phyloP scores from a whole-genome alignment of 1,140 invertebrate genomes.

The Scylla paramamosain region DNA sequence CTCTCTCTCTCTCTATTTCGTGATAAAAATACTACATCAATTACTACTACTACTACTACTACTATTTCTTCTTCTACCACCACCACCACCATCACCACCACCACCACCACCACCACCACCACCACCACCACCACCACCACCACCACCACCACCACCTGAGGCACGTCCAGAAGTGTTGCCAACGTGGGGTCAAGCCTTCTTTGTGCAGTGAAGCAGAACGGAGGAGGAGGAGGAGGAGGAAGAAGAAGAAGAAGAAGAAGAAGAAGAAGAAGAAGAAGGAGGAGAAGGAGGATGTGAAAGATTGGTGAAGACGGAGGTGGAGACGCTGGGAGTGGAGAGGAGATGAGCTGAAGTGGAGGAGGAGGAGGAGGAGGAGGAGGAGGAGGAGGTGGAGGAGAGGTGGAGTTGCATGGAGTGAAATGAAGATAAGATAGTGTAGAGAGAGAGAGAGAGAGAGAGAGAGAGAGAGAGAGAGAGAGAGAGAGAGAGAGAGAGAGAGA shows the following conservation, averaged over 20 bases:
- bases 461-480: no score
- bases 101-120: conserved; percentile 6
- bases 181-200: neutral
- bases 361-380: no score
- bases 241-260: no score
- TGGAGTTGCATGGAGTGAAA: no score
- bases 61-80: neutral
- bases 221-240: no score
- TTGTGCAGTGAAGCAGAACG: conserved; percentile 18
- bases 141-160: neutral
- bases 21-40: neutral
- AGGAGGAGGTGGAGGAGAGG: no score
- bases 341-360: no score
- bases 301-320: no score
- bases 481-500: no score
- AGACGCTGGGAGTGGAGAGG: no score
- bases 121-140: neutral
- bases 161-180: neutral
- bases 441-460: no score
- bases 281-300: neutral
- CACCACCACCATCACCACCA: neutral
- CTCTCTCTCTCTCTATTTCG: no score
- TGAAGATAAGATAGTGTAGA: neutral
- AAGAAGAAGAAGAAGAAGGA: neutral
- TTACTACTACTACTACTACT: conserved; percentile 14